A percentile compares a stretch with the other conserved stretches of the same genome.
Evolutionary conservation across 2,888 invertebrate species (phyloP).

Genomic region (Lithophane socia): DNA sequence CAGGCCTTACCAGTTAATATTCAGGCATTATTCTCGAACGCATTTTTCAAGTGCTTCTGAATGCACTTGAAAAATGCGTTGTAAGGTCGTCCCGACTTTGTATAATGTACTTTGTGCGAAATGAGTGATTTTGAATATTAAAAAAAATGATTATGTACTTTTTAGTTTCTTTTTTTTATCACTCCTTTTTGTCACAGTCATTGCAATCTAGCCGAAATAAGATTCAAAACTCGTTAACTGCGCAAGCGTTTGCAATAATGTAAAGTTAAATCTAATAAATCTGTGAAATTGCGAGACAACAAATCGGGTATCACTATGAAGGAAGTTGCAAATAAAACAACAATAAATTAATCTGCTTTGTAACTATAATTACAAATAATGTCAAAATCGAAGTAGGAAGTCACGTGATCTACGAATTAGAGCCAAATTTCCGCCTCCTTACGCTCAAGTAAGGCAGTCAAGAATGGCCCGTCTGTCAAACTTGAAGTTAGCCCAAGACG

Average conservation of each 20-base stretch:
- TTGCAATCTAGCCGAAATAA: background rate
- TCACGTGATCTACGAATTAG: conserved; percentile 44
- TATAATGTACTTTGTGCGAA: conserved; percentile 15
- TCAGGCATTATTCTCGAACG: background rate
- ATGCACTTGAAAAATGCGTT: background rate
- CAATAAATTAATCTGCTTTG: conserved; percentile 51
- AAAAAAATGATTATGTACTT: background rate
- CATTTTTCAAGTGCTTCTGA: background rate
- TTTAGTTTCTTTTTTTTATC: background rate
- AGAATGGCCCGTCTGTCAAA: conserved; percentile 91
- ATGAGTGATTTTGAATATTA: background rate
- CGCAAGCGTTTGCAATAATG: background rate
- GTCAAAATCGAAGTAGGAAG: conserved; percentile 56
- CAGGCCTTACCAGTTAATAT: conserved; percentile 2
- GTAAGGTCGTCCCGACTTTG: conserved; percentile 3
- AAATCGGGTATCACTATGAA: background rate
- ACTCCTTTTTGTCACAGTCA: background rate
- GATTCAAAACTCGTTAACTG: background rate
- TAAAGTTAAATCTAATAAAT: background rate
- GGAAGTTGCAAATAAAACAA: conserved; percentile 37
- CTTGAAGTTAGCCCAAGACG: conserved; percentile 92
- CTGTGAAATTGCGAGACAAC: background rate
- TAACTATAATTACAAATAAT: conserved; percentile 63
- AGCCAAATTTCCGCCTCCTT: conserved; percentile 35
- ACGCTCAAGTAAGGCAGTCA: conserved; percentile 83